phyloP scores from a whole-genome alignment of 2,888 invertebrate genomes.

The Drosophila limbata region DNA sequence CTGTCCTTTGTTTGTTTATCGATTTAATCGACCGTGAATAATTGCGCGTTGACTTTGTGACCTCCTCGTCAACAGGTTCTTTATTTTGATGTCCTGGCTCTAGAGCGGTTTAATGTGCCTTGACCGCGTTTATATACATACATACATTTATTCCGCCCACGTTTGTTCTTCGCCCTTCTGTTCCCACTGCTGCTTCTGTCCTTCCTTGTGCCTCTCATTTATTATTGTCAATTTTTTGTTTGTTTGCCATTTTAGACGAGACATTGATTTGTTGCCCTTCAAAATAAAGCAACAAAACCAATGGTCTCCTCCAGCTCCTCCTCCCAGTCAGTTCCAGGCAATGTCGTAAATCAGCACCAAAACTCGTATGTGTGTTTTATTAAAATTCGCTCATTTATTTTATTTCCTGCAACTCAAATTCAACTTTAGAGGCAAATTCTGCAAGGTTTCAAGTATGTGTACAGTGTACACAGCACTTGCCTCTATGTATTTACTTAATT shows the following conservation, averaged over 20 bases:
- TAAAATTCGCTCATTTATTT: slow-evolving; percentile 44
- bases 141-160: slow-evolving; percentile 23
- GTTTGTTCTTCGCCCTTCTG: background rate
- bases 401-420: slow-evolving; percentile 19
- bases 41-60: slow-evolving; percentile 48
- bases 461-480: slow-evolving; percentile 6
- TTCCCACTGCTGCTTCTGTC: background rate
- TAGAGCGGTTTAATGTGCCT: slow-evolving; percentile 14
- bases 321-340: slow-evolving; percentile 31
- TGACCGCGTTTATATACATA: slow-evolving; percentile 13
- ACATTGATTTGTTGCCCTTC: slow-evolving; percentile 48
- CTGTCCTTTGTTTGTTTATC: slow-evolving; percentile 52
- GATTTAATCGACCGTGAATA: slow-evolving; percentile 70
- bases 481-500: slow-evolving; percentile 17
- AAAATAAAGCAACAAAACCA: slow-evolving; percentile 13
- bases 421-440: slow-evolving; percentile 26
- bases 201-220: slow-evolving; percentile 22
- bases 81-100: slow-evolving; percentile 33
- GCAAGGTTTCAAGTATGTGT: slow-evolving; percentile 16
- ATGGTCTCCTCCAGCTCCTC: background rate
- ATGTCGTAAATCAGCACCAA: slow-evolving; percentile 40
- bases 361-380: slow-evolving; percentile 36
- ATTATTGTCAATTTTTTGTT: slow-evolving; percentile 34
- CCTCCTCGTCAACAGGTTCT: slow-evolving; percentile 32
- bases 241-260: slow-evolving; percentile 36